Conservation (phyloP, 2,888 invertebrate species). For the Anoncus sp. region DNA sequence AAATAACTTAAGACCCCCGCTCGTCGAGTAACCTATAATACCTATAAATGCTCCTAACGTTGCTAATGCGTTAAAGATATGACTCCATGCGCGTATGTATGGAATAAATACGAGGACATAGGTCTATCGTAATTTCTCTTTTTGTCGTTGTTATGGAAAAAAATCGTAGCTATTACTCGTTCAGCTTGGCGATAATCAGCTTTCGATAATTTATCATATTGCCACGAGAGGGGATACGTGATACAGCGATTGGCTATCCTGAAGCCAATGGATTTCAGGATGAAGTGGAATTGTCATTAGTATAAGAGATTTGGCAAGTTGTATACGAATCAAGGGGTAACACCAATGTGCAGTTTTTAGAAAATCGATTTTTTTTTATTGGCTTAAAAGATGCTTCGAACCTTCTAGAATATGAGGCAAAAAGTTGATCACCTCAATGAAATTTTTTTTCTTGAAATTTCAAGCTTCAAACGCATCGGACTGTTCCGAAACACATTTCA, state of each 20-base stretch:
- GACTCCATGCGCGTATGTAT: neutral
- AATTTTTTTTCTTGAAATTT: too few relatives aligned
- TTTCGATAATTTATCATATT: conserved; percentile 79
- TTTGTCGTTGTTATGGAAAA: conserved; percentile 20
- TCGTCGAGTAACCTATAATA: conserved; percentile 33
- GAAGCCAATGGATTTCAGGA: neutral
- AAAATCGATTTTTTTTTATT: too few relatives aligned
- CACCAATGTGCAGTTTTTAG: too few relatives aligned
- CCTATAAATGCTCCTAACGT: conserved; percentile 36
- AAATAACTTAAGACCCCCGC: conserved; percentile 76
- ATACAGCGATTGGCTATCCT: neutral
- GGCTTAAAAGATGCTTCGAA: too few relatives aligned
- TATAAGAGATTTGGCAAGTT: neutral
- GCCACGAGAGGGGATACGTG: neutral
- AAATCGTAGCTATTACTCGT: conserved; percentile 41
- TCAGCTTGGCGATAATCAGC: conserved; percentile 75
- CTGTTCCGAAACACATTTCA: too few relatives aligned
- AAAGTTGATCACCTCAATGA: too few relatives aligned
- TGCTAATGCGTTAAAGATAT: conserved; percentile 51
- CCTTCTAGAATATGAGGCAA: too few relatives aligned
- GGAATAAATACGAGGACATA: neutral
- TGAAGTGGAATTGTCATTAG: neutral
- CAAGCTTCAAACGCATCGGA: too few relatives aligned
- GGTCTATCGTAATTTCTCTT: conserved; percentile 38
- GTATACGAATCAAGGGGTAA: neutral